phyloP scores from a whole-genome alignment of 2,113 vertebrate species.

The Mus musculus region DNA sequence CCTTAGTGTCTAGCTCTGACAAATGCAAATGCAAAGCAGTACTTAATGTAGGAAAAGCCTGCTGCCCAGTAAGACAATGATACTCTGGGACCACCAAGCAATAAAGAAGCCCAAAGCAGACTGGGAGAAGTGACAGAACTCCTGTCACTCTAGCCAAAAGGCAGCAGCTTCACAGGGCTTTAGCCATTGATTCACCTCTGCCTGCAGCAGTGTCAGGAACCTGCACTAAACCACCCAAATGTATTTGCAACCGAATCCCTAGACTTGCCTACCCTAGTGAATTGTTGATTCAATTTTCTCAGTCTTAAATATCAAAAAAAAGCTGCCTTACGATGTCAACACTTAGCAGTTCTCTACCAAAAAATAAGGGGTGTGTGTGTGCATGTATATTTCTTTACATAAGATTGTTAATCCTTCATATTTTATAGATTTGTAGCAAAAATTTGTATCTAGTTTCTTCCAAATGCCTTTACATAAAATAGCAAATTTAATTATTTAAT shows the following conservation, averaged over 20 bases:
- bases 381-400: not conserved
- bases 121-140: not conserved
- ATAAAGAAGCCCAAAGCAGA: not conserved
- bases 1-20: not conserved
- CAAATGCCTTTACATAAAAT: not conserved
- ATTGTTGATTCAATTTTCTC: not conserved
- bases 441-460: not conserved
- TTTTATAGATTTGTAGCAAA: constrained; percentile 16
- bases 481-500: constrained; percentile 14
- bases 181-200: not conserved
- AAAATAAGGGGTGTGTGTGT: not conserved
- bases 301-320: constrained; percentile 14
- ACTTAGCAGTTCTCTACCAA: not conserved
- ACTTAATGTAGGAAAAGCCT: not conserved
- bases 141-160: not conserved
- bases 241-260: not conserved
- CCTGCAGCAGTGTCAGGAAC: not conserved
- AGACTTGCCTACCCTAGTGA: constrained; percentile 3
- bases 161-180: not conserved
- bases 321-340: not conserved
- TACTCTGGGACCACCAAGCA: not conserved
- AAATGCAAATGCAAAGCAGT: not conserved
- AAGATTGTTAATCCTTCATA: constrained; percentile 26
- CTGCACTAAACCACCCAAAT: not conserved
- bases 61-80: not conserved